phyloP scores from a whole-genome alignment of 2,888 invertebrate species.

The Apodemia duryi region DNA sequence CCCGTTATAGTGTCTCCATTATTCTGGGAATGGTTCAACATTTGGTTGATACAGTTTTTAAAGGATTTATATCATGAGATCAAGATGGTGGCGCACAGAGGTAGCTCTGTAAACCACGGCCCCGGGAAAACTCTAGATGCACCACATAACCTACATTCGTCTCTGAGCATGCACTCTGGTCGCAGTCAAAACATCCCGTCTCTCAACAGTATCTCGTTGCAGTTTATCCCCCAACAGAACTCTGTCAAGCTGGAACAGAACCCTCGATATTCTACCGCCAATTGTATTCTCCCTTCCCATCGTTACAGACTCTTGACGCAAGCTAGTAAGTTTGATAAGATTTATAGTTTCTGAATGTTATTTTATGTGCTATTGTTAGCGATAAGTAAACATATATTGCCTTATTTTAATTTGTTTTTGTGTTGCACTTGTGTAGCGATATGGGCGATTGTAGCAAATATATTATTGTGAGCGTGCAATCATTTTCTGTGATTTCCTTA shows the following conservation, averaged over 20 bases:
- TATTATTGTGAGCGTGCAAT: constrained; percentile 21
- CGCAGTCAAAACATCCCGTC: constrained; percentile 35
- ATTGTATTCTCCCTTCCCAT: constrained; percentile 57
- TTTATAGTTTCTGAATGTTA: constrained; percentile 26
- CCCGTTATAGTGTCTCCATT: constrained; percentile 63
- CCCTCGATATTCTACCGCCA: constrained; percentile 54
- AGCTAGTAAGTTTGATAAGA: constrained; percentile 54
- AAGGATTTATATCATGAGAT: constrained; percentile 73
- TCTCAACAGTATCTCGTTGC: constrained; percentile 30
- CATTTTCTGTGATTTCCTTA: constrained; percentile 50
- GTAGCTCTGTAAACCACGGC: constrained; percentile 58
- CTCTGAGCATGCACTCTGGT: constrained; percentile 53
- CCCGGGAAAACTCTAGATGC: constrained; percentile 52
- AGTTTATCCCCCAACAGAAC: constrained; percentile 37
- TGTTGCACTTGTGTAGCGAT: constrained; percentile 28
- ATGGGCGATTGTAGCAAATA: constrained; percentile 22
- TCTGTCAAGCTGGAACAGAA: constrained; percentile 56
- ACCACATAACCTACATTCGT: constrained; percentile 58
- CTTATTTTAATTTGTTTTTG: constrained; percentile 26
- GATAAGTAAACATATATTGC: constrained; percentile 31
- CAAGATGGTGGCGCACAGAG: constrained; percentile 72
- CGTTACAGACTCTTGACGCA: constrained; percentile 61
- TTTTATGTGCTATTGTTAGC: constrained; percentile 37
- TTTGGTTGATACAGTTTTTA: constrained; percentile 68
- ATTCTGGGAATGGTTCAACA: constrained; percentile 74